Percentiles rank a stretch among this genome's conserved stretches.
Evolutionary conservation across 1,140 invertebrate genomes (phyloP).

Genomic region (Archivesica marissinica): DNA sequence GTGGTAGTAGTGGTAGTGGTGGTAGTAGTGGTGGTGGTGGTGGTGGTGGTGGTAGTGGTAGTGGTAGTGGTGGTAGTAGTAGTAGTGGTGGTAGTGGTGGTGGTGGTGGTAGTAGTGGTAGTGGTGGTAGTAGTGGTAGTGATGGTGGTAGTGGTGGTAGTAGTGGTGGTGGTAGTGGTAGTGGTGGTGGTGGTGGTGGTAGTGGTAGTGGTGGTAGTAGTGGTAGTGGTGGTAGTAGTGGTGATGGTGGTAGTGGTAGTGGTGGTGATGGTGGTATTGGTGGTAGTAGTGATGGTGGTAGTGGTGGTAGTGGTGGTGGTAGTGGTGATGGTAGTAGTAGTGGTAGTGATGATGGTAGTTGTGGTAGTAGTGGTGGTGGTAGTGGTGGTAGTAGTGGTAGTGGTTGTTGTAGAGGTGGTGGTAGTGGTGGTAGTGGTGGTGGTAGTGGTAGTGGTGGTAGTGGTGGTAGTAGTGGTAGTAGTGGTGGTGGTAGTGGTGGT

Average conservation of each 20-base stretch:
- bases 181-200: not conserved
- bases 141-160: constrained; percentile 22
- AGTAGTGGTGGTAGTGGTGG: constrained; percentile 44
- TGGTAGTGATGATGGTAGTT: too few relatives aligned
- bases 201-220: constrained; percentile 1
- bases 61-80: constrained; percentile 11
- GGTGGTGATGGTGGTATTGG: too few relatives aligned
- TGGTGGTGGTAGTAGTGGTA: constrained; percentile 15
- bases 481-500: constrained; percentile 8
- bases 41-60: constrained; percentile 9
- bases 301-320: too few relatives aligned
- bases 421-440: too few relatives aligned
- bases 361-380: too few relatives aligned
- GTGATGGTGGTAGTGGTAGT: not conserved
- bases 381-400: too few relatives aligned
- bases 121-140: constrained; percentile 10
- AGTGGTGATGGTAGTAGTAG: too few relatives aligned
- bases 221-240: constrained; percentile 25
- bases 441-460: not conserved
- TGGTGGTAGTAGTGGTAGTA: not conserved
- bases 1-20: not conserved
- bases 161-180: not conserved
- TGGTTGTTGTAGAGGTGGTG: too few relatives aligned
- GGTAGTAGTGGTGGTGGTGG: not conserved
- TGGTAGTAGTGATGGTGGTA: too few relatives aligned